Evolutionary conservation across 2,888 invertebrate species (phyloP).

Genomic region (Agrotis exclamationis): DNA sequence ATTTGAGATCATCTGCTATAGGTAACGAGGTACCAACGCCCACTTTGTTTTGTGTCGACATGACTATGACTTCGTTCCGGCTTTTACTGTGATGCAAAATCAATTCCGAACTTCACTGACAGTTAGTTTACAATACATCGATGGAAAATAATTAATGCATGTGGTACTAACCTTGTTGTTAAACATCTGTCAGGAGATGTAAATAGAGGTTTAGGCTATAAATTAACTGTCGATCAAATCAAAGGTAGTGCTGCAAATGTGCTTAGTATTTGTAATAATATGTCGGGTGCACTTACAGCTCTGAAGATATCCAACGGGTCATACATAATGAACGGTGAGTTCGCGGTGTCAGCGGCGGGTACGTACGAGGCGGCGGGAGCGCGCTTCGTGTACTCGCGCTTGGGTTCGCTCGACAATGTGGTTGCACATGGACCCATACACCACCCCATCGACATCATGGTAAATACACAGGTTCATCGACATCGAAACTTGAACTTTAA

Average conservation of each 20-base stretch:
- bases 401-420: conserved; percentile 94
- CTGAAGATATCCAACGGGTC: conserved; percentile 94
- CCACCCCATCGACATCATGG: conserved; percentile 95
- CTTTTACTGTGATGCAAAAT: conserved; percentile 73
- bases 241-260: conserved; percentile 26
- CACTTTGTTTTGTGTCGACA: conserved; percentile 75
- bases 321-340: conserved; percentile 96
- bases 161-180: conserved; percentile 33
- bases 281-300: conserved; percentile 90
- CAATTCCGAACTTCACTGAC: conserved; percentile 72
- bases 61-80: conserved; percentile 74
- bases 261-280: conserved; percentile 48
- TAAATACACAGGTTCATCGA: conserved; percentile 72
- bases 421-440: conserved; percentile 95
- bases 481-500: not conserved
- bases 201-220: conserved; percentile 36
- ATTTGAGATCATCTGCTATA: conserved; percentile 76
- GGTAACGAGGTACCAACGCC: conserved; percentile 69
- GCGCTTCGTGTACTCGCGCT: conserved; percentile 94
- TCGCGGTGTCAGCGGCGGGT: conserved; percentile 94
- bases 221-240: conserved; percentile 44
- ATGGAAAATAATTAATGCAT: conserved; percentile 66
- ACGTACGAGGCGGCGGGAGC: conserved; percentile 95
- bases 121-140: conserved; percentile 67
- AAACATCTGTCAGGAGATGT: conserved; percentile 42